Conservation (phyloP, 1,140 invertebrate genomes). For the Stratiolaelaps scimitus region DNA sequence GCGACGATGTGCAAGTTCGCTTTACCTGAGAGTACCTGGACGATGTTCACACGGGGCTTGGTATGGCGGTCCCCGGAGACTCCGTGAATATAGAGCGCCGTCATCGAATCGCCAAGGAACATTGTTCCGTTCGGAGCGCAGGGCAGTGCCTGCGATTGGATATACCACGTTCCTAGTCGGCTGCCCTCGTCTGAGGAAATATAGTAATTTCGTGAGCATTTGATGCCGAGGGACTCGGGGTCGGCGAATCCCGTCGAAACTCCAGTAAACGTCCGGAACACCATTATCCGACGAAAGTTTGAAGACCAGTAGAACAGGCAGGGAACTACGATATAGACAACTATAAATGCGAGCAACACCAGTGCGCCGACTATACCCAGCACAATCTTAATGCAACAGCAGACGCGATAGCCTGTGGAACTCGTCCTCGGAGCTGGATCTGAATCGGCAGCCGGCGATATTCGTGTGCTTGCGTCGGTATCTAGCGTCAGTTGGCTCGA, state of each 20-base stretch:
- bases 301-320: neutral
- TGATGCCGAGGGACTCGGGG: conserved; percentile 31
- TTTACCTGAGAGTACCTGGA: conserved; percentile 15
- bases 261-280: neutral
- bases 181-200: conserved; percentile 22
- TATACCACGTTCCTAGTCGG: conserved; percentile 31
- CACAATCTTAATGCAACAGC: too few species aligned
- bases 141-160: conserved; percentile 14
- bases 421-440: too few species aligned
- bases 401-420: too few species aligned
- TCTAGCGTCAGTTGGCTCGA: too few species aligned
- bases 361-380: too few species aligned
- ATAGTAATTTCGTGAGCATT: conserved; percentile 32
- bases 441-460: too few species aligned
- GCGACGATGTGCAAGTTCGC: conserved; percentile 29
- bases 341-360: too few species aligned
- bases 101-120: conserved; percentile 23
- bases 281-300: neutral
- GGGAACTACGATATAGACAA: neutral
- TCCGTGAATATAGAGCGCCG: conserved; percentile 31
- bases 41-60: conserved; percentile 22
- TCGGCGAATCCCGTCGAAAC: conserved; percentile 25
- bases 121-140: neutral
- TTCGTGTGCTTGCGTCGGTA: too few species aligned
- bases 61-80: conserved; percentile 11